Evolutionary conservation across 2,797 vertebrate genomes (phyloP).

Genomic region (Gila robusta): DNA sequence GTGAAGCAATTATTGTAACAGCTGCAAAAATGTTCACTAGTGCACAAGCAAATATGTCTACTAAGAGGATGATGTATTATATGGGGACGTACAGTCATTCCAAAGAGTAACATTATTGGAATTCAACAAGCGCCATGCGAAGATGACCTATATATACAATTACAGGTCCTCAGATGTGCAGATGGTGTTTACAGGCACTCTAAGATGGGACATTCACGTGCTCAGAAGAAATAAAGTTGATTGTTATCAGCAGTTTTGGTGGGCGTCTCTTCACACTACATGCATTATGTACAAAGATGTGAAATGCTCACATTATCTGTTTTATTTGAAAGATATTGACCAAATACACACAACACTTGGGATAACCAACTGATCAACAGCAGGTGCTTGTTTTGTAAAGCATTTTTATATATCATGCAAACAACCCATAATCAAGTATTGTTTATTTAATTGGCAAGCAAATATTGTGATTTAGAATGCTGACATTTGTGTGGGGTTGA

Average conservation of each 20-base stretch:
- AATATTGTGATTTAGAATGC: neutral
- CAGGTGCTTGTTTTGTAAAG: slow-evolving; percentile 13
- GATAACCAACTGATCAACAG: slow-evolving; percentile 4
- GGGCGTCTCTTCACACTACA: slow-evolving; percentile 5
- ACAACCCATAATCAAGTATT: neutral
- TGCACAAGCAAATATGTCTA: slow-evolving; percentile 31
- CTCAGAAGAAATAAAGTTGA: slow-evolving; percentile 72
- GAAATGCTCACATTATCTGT: neutral
- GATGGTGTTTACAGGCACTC: slow-evolving; percentile 74
- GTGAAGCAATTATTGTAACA: slow-evolving; percentile 41
- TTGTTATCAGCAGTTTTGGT: slow-evolving; percentile 63
- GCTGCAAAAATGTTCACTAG: slow-evolving; percentile 48
- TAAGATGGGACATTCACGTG: slow-evolving; percentile 67
- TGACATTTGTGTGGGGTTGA: neutral
- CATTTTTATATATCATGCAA: neutral
- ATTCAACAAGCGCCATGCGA: slow-evolving; percentile 70
- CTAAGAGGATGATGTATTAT: slow-evolving; percentile 33
- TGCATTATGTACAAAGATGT: neutral
- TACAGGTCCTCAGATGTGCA: slow-evolving; percentile 34
- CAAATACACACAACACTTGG: neutral
- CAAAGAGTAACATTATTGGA: slow-evolving; percentile 66
- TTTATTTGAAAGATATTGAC: slow-evolving; percentile 4
- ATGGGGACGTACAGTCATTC: slow-evolving; percentile 23
- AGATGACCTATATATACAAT: slow-evolving; percentile 77
- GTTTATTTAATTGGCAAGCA: neutral